Evolutionary conservation across 2,888 invertebrate species (phyloP).

Genomic region (Agapetus fuscipes): DNA sequence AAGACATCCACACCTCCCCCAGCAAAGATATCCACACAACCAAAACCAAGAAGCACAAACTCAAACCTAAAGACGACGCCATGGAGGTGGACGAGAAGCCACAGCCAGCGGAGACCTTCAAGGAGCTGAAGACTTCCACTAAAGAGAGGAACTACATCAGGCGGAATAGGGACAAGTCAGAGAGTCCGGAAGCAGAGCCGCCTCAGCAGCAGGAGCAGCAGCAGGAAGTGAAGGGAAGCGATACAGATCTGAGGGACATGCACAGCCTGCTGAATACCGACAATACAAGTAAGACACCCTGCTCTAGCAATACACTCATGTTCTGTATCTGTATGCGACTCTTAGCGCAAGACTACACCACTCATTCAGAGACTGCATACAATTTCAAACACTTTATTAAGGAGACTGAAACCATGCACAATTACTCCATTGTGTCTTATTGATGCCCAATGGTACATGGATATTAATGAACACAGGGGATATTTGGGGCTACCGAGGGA

Average conservation of each 20-base stretch:
- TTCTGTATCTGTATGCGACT: no score
- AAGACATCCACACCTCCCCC: not conserved
- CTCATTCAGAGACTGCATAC: no score
- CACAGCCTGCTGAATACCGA: conserved; percentile 30
- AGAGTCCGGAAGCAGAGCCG: conserved; percentile 42
- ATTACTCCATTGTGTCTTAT: no score
- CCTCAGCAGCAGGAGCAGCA: conserved; percentile 14
- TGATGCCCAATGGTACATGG: no score
- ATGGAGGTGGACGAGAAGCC: conserved; percentile 23
- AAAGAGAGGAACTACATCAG: conserved; percentile 57
- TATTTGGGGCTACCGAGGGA: no score
- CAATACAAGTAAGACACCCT: conserved; percentile 28
- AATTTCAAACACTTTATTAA: no score
- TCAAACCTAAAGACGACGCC: conserved; percentile 15
- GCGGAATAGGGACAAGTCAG: conserved; percentile 50
- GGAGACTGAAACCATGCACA: no score
- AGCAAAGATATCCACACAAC: not conserved
- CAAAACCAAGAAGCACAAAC: conserved; percentile 8
- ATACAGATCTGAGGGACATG: conserved; percentile 20
- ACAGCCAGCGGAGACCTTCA: conserved; percentile 33
- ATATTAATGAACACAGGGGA: no score
- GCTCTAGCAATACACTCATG: no score
- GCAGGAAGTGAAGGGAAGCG: no score
- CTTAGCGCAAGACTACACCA: no score
- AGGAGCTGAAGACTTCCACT: conserved; percentile 46